phyloP scores from a whole-genome alignment of 2,888 invertebrate species.

The Parochlus steinenii region DNA sequence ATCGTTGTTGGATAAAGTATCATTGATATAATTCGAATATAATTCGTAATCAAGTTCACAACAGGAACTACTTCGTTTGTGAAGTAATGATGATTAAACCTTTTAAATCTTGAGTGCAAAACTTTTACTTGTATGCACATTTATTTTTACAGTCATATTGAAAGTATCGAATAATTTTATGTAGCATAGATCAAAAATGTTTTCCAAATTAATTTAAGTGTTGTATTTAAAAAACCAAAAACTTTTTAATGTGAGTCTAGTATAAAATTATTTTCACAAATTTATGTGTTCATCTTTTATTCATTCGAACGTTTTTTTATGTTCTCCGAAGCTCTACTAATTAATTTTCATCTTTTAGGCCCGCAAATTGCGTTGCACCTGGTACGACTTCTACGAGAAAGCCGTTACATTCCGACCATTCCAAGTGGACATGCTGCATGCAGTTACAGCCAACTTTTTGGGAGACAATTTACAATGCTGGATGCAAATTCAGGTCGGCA shows the following conservation, averaged over 20 bases:
- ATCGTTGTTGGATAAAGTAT: too few species aligned
- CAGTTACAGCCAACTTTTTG: conserved; percentile 87
- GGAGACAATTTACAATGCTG: conserved; percentile 91
- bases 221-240: too few species aligned
- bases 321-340: too few species aligned
- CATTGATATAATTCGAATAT: too few species aligned
- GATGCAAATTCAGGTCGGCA: conserved; percentile 96
- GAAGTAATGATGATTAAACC: too few species aligned
- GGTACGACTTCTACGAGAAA: conserved; percentile 94
- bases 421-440: conserved; percentile 91
- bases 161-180: not conserved
- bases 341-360: conserved; percentile 28
- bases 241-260: not conserved
- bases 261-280: not conserved
- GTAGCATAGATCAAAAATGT: not conserved
- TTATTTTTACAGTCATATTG: not conserved
- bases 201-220: not conserved
- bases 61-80: too few species aligned
- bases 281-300: not conserved
- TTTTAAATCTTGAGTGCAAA: too few species aligned
- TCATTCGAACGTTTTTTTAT: too few species aligned
- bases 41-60: too few species aligned
- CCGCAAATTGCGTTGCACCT: conserved; percentile 78
- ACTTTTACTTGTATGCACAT: too few species aligned
- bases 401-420: conserved; percentile 88